Base-by-base conservation (phyloP, 2,113 vertebrate species). In the Struthidea cinerea region DNA sequence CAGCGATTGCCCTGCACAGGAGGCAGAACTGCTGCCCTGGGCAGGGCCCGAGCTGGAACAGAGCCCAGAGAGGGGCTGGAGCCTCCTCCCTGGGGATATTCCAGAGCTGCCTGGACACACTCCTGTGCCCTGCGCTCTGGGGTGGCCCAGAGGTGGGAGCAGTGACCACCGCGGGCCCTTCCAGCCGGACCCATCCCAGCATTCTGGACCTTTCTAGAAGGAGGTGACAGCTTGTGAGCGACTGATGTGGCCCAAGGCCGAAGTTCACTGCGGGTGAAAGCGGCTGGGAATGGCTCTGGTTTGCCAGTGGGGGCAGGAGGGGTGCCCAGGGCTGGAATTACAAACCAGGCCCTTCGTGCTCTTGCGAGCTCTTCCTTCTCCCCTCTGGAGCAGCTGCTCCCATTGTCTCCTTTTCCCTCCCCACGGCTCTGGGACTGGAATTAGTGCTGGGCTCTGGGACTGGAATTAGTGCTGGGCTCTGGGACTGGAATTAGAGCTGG, bases 201-300 rank as follows among this genome's bases (percentile, higher is more conserved):
- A 5, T 35, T 42, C 46, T 46, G 35, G 6, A 37, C 13, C 46
- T 85, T 27, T 33, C 35, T 21, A 19, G 44, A n/a, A 39, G 21
- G 37, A 81, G 59, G 35, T 65, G 14, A 47, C 18, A 24, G 10
- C 47, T 46, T 0, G 1, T 26, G 56, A 13, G 26, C 1, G 0
- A 23, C 24, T 35, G 41, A 7, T 6, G 56, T 28, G 57, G 81
- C 49, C 30, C 26, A 10, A 27, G 44, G 74, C 76, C 53, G 8
- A 4, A 57, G 86, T 27, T 85, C 57, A 11, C 24, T 19, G 35
- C n/a, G 89, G 70, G 11, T 55, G 82, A 83, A 23, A 23, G 8
- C 41, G 39, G 47, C 17, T 50, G 44, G 74, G 70, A 35, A 79
- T 80, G 44, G 5, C 56, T 89, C 84, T 87, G 81, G 50, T 28